Base-by-base conservation (phyloP, 2,797 vertebrate species). In the Aphelocoma californica region DNA sequence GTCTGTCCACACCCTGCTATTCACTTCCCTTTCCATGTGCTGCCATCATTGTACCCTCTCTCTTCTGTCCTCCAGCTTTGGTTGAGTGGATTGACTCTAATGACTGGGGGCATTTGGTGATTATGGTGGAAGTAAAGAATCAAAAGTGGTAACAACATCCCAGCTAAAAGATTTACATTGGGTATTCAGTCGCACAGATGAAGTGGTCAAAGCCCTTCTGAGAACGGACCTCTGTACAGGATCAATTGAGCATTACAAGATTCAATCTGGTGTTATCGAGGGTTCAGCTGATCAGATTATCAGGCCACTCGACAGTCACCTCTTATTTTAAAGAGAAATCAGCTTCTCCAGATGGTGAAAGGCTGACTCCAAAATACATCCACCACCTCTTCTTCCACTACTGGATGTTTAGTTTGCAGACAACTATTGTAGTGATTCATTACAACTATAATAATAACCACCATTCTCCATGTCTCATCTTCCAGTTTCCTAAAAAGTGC, bases 341-440 rank as follows among this genome's bases (percentile, higher is more conserved):
- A 36, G 6, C 48, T 78, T 74, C 45, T 91, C 50, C 42, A 61
- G 50, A 29, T 20, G 26, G 17, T 29, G 32, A 71, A 81, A 50
- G 18, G 17, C 65, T 74, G 53, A 13, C 18, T 60, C 26, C 0
- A 0, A 66, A 88, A 47, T 17, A 70, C 0, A 1, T 48, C 42
- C 18, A 67, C 20, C 16, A 29, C 42, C 32, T 60, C 44, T 77
- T 71, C 57, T 60, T 31, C 51, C 10, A 17, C 56, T 45, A 2
- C 17, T 60, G 23, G 24, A 29, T 54, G 54, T 23, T 70, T 67
- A 66, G 24, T 69, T 48, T 54, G 47, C 28, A 57, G 29, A 26
- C 42, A 64, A 6, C 28, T 54, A 9, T 66, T 47, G 20, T 38
- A 79, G n/a, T 11, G 18, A 40, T 45, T 42, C 48, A 7, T 73